Conservation (phyloP, 2,797 vertebrate species). For the Spheniscus humboldti region DNA sequence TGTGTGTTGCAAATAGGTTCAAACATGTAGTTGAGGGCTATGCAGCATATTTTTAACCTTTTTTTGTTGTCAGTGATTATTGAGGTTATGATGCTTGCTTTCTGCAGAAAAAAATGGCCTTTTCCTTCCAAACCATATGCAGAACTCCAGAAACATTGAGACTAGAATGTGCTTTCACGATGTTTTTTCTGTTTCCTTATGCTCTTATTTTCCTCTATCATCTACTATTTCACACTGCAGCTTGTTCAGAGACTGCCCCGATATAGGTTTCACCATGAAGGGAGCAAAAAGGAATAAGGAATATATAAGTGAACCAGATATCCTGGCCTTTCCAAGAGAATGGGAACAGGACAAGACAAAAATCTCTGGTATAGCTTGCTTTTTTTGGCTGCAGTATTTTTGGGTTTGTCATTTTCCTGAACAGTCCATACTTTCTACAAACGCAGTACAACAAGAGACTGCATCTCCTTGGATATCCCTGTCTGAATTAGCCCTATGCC, state of each 20-base stretch:
- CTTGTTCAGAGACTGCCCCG: neutral
- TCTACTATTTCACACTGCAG: neutral
- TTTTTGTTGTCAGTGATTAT: neutral
- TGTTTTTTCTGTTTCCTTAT: neutral
- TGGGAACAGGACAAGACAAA: neutral
- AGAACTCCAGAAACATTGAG: neutral
- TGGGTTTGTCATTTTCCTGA: neutral
- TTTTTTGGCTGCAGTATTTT: neutral
- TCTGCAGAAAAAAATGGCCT: neutral
- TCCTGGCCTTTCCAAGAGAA: neutral
- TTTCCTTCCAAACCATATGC: neutral
- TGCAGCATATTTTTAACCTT: neutral
- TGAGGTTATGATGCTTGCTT: neutral
- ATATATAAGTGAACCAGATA: fast-evolving
- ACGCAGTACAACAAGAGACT: neutral
- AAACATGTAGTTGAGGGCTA: neutral
- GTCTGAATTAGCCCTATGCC: neutral
- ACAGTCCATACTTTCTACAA: neutral
- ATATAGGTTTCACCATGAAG: neutral
- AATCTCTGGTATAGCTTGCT: fast-evolving
- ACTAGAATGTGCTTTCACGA: neutral
- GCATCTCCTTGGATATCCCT: neutral
- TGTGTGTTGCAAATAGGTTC: neutral
- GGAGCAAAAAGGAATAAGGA: neutral
- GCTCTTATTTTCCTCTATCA: neutral